Conservation (phyloP, 2,888 invertebrate genomes). For the Rugalucina vietnamica region DNA sequence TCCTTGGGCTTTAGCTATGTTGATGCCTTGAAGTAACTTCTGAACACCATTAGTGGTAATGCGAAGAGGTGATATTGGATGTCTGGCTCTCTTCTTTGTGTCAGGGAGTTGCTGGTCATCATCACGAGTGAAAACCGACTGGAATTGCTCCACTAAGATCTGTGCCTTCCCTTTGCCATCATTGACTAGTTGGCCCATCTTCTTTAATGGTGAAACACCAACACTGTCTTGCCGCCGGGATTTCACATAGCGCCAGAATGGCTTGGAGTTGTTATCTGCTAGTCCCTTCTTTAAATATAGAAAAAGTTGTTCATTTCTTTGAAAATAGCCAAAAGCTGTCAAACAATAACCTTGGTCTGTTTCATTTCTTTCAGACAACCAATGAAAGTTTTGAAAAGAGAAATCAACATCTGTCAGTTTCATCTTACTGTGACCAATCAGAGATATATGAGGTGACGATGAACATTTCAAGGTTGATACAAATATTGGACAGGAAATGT, state of each 20-base stretch:
- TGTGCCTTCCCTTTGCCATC: constrained; percentile 47
- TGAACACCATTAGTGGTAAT: constrained; percentile 10
- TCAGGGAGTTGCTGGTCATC: not conserved
- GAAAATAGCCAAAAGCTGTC: too few relatives aligned
- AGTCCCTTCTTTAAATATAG: constrained; percentile 36
- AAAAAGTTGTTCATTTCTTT: too few relatives aligned
- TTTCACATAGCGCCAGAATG: constrained; percentile 58
- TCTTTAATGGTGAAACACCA: constrained; percentile 47
- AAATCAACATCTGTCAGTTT: too few relatives aligned
- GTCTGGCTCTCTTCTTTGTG: not conserved
- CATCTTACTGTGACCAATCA: too few relatives aligned
- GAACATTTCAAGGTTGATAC: too few relatives aligned
- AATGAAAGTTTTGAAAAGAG: too few relatives aligned
- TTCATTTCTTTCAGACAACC: too few relatives aligned
- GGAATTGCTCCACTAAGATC: constrained; percentile 48
- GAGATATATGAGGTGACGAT: too few relatives aligned
- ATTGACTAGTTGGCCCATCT: constrained; percentile 42
- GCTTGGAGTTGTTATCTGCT: constrained; percentile 50
- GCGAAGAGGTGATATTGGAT: not conserved
- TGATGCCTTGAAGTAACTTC: constrained; percentile 29
- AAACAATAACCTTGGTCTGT: too few relatives aligned
- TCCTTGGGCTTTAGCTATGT: constrained; percentile 40
- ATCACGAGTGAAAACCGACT: constrained; percentile 48
- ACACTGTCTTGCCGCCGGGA: constrained; percentile 41
- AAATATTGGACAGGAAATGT: too few relatives aligned